A percentile compares a stretch with the other conserved stretches of the same genome.
Conservation (phyloP, 2,797 vertebrate genomes). For the Perodicticus potto region DNA sequence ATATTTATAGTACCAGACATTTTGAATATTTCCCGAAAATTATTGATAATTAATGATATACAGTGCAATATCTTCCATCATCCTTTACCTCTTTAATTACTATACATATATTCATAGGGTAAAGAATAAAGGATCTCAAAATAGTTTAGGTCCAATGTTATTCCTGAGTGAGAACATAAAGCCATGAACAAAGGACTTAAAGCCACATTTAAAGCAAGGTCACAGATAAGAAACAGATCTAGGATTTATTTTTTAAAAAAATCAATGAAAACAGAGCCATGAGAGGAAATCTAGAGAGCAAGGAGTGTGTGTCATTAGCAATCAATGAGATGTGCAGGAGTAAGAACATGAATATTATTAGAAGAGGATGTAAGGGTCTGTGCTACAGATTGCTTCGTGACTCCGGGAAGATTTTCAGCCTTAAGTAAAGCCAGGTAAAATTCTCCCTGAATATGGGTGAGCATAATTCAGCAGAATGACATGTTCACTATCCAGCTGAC, state of each 20-base stretch:
- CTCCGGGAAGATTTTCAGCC: not conserved
- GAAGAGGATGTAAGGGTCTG: not conserved
- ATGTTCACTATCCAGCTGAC: not conserved
- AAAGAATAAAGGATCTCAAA: not conserved
- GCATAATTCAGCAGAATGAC: not conserved
- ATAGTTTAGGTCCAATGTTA: not conserved
- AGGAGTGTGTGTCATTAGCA: not conserved
- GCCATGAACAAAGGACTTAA: not conserved
- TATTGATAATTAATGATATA: slow-evolving; percentile 1
- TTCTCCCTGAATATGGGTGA: not conserved
- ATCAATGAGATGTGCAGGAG: not conserved
- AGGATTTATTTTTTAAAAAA: not conserved
- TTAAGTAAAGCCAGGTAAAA: not conserved
- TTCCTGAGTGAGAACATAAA: not conserved
- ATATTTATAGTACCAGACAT: not conserved
- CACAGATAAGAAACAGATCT: not conserved
- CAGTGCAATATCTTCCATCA: not conserved
- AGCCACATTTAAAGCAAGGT: not conserved
- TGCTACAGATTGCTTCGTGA: not conserved
- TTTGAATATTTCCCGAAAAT: slow-evolving; percentile 44
- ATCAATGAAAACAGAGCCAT: not conserved
- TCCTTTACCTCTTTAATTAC: not conserved
- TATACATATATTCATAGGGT: not conserved
- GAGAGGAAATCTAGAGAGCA: not conserved
- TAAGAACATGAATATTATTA: not conserved